Evolutionary conservation across 2,888 invertebrate species (phyloP).

Genomic region (Ganaspis brasiliensis): DNA sequence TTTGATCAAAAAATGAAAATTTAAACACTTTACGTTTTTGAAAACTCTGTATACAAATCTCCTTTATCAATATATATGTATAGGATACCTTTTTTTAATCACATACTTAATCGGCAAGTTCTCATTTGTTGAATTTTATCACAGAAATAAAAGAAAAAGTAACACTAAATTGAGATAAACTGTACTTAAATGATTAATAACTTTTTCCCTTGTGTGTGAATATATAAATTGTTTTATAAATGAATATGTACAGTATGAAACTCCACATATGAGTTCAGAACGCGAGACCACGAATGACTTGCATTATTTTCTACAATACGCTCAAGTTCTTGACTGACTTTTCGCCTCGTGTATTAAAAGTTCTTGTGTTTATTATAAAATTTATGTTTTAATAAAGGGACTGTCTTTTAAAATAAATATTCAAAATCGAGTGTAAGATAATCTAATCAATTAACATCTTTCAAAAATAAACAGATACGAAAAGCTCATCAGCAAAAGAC

Average conservation of each 20-base stretch:
- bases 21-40: background rate
- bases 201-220: background rate
- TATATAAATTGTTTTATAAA: constrained; percentile 2
- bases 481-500: background rate
- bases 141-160: constrained; percentile 1
- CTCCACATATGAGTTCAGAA: background rate
- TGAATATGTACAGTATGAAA: background rate
- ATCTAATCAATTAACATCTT: background rate
- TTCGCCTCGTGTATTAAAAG: constrained; percentile 7
- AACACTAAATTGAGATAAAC: background rate
- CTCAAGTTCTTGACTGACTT: background rate
- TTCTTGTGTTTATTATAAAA: background rate
- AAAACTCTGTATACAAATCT: background rate
- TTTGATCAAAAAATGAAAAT: background rate
- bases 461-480: background rate
- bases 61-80: background rate
- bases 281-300: constrained; percentile 33
- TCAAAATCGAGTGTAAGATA: background rate
- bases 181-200: background rate
- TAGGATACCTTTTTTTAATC: background rate
- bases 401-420: background rate
- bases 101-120: background rate
- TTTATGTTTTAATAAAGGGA: background rate
- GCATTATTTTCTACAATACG: constrained; percentile 45
- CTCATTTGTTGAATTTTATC: constrained; percentile 2